A percentile compares a stretch with the other conserved stretches of the same genome.
These are phyloP conservation scores for Oryzias javanicus DNA, from an alignment of 2,113 vertebrate genomes.

Conservation along the genomic window DNA sequence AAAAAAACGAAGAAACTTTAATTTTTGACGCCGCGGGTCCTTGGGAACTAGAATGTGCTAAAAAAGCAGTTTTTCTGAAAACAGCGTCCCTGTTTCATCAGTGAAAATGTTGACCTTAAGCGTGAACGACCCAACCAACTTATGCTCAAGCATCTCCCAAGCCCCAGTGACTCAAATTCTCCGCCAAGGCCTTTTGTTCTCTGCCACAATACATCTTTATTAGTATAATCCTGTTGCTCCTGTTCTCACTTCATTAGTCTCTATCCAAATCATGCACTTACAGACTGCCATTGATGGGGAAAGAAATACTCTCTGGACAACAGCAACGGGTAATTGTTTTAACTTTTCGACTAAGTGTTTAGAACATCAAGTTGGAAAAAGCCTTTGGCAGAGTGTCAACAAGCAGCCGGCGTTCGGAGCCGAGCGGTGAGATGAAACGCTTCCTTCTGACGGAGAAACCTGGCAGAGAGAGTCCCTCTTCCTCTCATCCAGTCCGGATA, in stretches of 20 bases:
- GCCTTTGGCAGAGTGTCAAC: constrained; percentile 63
- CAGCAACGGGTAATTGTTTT: constrained; percentile 61
- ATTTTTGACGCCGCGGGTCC: neutral
- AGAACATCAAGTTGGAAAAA: constrained; percentile 53
- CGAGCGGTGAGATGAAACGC: constrained; percentile 56
- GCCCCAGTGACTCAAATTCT: constrained; percentile 50
- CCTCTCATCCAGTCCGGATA: constrained; percentile 37
- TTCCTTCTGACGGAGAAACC: constrained; percentile 55
- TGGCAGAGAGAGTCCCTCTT: constrained; percentile 39
- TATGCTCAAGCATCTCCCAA: constrained; percentile 46
- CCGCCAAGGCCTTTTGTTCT: constrained; percentile 70
- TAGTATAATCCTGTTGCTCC: constrained; percentile 68
- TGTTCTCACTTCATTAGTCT: constrained; percentile 73
- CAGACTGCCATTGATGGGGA: constrained; percentile 68
- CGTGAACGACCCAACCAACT: constrained; percentile 41
- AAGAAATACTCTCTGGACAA: constrained; percentile 62
- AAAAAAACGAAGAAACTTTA: no score
- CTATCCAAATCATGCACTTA: constrained; percentile 72
- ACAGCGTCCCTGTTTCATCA: constrained; percentile 46
- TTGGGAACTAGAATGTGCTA: neutral
- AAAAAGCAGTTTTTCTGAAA: constrained; percentile 20
- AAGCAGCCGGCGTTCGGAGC: constrained; percentile 49
- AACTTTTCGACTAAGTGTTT: constrained; percentile 64
- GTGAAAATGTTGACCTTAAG: constrained; percentile 48
- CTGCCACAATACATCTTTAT: constrained; percentile 75